Conservation (phyloP, 2,113 vertebrate species). For the Phainopepla nitens region DNA sequence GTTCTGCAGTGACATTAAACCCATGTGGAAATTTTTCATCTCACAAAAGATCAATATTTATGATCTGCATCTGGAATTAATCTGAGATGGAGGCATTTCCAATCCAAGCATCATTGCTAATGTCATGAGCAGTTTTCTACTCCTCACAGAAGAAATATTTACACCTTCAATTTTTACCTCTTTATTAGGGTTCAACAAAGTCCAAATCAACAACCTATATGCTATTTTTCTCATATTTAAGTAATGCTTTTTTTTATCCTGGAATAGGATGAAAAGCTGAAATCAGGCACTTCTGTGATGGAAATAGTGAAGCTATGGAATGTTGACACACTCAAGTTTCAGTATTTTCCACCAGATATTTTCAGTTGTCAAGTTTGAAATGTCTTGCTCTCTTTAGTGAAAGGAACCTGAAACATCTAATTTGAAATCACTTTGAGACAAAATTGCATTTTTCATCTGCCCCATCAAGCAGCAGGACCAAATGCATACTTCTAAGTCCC, state of each 20-base stretch:
- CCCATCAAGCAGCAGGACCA: background rate
- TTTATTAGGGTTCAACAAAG: background rate
- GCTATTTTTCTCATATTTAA: background rate
- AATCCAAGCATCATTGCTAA: constrained; percentile 3
- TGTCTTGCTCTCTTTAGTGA: background rate
- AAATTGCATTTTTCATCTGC: background rate
- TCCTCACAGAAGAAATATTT: background rate
- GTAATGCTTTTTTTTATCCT: background rate
- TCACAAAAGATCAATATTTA: constrained; percentile 31
- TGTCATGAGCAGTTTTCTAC: background rate
- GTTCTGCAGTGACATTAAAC: background rate
- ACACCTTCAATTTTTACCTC: background rate
- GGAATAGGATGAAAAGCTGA: background rate
- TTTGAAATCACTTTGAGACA: background rate
- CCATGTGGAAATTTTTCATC: background rate
- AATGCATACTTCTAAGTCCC: background rate
- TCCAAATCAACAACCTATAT: background rate
- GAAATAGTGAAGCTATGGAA: background rate
- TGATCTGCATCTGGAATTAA: constrained; percentile 41
- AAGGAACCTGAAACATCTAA: background rate
- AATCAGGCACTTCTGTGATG: background rate
- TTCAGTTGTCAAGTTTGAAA: background rate
- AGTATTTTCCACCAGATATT: background rate
- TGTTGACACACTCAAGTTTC: background rate
- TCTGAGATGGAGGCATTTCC: constrained; percentile 14